Conservation (phyloP, 2,888 invertebrate species). For the Digitonthophagus gazella region DNA sequence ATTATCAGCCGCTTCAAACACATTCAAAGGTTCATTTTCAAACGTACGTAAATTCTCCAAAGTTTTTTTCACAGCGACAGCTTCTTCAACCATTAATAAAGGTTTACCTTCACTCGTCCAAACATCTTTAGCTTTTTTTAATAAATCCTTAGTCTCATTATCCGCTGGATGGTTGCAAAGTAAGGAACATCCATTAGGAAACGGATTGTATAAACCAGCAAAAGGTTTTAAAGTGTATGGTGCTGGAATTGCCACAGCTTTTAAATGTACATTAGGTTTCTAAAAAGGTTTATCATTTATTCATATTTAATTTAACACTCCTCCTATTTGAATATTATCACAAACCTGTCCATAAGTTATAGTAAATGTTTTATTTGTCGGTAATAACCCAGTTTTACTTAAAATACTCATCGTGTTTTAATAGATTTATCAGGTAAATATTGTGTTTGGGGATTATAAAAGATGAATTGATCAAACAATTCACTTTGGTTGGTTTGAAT, state of each 20-base stretch:
- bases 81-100: conserved; percentile 45
- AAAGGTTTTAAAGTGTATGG: conserved; percentile 75
- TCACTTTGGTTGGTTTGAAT: too few species aligned
- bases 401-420: conserved; percentile 58
- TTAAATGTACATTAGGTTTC: conserved; percentile 52
- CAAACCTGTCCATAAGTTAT: conserved; percentile 29
- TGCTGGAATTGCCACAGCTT: conserved; percentile 65
- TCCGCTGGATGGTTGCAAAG: conserved; percentile 84
- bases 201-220: conserved; percentile 80
- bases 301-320: not conserved
- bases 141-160: conserved; percentile 66
- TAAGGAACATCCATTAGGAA: conserved; percentile 75
- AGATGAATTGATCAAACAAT: too few species aligned
- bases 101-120: conserved; percentile 52
- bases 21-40: conserved; percentile 14
- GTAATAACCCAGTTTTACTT: conserved; percentile 66
- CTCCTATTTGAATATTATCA: conserved; percentile 21
- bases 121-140: conserved; percentile 68
- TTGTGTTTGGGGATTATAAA: too few species aligned
- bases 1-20: conserved; percentile 51
- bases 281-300: conserved; percentile 25
- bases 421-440: too few species aligned
- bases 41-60: conserved; percentile 37
- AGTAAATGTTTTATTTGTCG: conserved; percentile 43
- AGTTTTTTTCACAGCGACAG: conserved; percentile 44